Evolutionary conservation across 2,888 invertebrate species (phyloP).

Genomic region (Lissocephala sabroskyi): DNA sequence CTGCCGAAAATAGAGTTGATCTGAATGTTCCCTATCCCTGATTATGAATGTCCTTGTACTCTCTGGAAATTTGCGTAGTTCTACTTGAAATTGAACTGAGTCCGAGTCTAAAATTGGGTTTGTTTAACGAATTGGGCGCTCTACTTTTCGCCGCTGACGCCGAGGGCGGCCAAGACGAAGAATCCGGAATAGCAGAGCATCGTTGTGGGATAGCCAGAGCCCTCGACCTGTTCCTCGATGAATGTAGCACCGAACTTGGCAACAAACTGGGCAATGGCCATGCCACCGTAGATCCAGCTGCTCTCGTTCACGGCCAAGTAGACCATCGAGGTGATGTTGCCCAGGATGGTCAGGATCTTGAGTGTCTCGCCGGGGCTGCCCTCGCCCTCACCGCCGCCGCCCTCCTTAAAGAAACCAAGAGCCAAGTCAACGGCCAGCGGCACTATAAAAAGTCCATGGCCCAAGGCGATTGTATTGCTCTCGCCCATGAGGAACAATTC

Average conservation of each 20-base stretch:
- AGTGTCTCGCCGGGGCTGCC: constrained; percentile 23
- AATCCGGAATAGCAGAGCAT: constrained; percentile 36
- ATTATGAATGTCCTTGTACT: no score
- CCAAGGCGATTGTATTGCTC: constrained; percentile 48
- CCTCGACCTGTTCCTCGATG: constrained; percentile 20
- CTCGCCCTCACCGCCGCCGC: constrained; percentile 8
- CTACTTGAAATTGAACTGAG: no score
- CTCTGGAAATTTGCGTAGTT: no score
- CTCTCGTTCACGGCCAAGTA: constrained; percentile 55
- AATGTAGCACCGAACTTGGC: constrained; percentile 43
- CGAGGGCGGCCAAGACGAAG: constrained; percentile 25
- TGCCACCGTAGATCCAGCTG: constrained; percentile 37
- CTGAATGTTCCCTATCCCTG: no score
- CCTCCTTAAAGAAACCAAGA: constrained; percentile 20
- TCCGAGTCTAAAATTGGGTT: no score
- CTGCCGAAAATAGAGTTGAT: no score
- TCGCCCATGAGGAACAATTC: constrained; percentile 42
- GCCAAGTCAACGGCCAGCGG: constrained; percentile 45
- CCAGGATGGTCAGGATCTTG: constrained; percentile 50
- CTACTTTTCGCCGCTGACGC: constrained; percentile 27
- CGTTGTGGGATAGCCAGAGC: constrained; percentile 15
- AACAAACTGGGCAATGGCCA: constrained; percentile 49
- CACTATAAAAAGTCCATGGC: constrained; percentile 57
- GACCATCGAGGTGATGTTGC: constrained; percentile 53
- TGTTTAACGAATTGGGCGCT: no score